These are phyloP conservation scores for Gallinago stenura DNA, from an alignment of 2,797 vertebrate genomes.

Conservation along the genomic window DNA sequence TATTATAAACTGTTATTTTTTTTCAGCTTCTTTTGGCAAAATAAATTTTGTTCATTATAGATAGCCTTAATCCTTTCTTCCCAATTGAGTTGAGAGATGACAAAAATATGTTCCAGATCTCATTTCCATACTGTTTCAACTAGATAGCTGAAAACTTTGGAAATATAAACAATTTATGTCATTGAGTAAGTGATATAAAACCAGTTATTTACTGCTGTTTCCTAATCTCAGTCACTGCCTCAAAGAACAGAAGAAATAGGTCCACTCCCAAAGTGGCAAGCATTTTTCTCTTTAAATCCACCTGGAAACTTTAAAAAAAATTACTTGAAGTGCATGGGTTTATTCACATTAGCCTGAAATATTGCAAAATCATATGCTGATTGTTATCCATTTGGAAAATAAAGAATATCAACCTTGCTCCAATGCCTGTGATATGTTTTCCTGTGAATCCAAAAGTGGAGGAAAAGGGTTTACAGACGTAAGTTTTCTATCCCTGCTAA, in stretches of 20 bases:
- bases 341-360: conserved; percentile 15
- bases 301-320: background rate
- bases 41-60: background rate
- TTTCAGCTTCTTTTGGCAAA: background rate
- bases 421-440: background rate
- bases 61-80: background rate
- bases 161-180: background rate
- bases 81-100: background rate
- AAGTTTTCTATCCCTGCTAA: background rate
- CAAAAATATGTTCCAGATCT: background rate
- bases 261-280: background rate
- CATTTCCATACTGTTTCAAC: background rate
- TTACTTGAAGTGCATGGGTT: conserved; percentile 18
- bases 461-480: background rate
- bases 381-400: conserved; percentile 54
- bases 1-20: background rate
- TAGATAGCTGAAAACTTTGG: background rate
- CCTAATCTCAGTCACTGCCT: background rate
- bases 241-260: background rate
- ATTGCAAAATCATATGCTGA: conserved; percentile 12
- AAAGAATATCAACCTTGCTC: conserved; percentile 27
- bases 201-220: background rate
- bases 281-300: background rate
- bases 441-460: background rate
- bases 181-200: background rate